phyloP scores from a whole-genome alignment of 2,888 invertebrate genomes.

The Julus scanicus region DNA sequence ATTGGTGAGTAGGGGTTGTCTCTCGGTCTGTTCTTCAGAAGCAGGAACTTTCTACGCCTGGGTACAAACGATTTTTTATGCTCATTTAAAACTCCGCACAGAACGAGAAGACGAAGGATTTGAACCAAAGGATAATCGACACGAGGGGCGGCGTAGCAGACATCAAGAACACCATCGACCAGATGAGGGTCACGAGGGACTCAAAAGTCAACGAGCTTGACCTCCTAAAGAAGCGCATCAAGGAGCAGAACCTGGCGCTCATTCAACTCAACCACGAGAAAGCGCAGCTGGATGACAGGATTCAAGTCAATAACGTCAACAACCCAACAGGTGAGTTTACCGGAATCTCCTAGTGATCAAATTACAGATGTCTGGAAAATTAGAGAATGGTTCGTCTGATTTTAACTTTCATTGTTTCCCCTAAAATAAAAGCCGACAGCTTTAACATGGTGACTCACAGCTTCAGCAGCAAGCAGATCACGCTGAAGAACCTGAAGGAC shows the following conservation, averaged over 20 bases:
- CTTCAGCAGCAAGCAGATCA: constrained; percentile 78
- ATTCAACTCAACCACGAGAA: constrained; percentile 64
- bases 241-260: constrained; percentile 63
- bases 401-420: too few species aligned
- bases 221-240: constrained; percentile 73
- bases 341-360: too few species aligned
- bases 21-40: too few species aligned
- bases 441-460: constrained; percentile 71
- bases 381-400: too few species aligned
- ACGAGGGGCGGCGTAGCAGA: constrained; percentile 88
- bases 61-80: neutral
- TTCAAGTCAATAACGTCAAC: constrained; percentile 62
- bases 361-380: too few species aligned
- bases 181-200: constrained; percentile 91
- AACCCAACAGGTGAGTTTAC: constrained; percentile 64
- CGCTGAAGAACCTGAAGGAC: constrained; percentile 76
- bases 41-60: too few species aligned
- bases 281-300: constrained; percentile 63
- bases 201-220: constrained; percentile 88
- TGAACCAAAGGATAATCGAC: constrained; percentile 83
- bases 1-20: constrained; percentile 65
- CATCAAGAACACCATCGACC: constrained; percentile 95
- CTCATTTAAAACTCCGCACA: constrained; percentile 61
- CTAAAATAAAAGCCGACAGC: constrained; percentile 63
- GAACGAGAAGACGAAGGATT: constrained; percentile 80